Evolutionary conservation across 2,888 invertebrate species (phyloP).

Genomic region (Archaeoteleia sp.): DNA sequence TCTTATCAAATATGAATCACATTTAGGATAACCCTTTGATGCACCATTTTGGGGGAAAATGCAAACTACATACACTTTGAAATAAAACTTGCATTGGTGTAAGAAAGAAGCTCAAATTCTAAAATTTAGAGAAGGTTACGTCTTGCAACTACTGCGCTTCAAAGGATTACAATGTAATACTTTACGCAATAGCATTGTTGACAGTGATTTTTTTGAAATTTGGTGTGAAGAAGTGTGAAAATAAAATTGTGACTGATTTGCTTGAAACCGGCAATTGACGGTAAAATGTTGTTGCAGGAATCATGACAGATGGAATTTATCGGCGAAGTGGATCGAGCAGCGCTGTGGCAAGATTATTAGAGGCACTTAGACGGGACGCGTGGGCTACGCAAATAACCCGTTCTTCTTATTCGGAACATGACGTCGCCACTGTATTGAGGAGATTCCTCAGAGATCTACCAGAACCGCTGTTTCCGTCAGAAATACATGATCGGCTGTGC

Average conservation of each 20-base stretch:
- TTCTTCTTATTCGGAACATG: slow-evolving; percentile 87
- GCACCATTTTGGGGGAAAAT: too few relatives aligned
- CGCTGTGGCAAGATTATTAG: slow-evolving; percentile 83
- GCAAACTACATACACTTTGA: too few relatives aligned
- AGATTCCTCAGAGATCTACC: slow-evolving; percentile 92
- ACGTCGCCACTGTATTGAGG: slow-evolving; percentile 91
- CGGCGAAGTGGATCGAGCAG: slow-evolving; percentile 87
- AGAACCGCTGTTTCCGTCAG: slow-evolving; percentile 86
- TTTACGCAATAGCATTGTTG: too few relatives aligned
- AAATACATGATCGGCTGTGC: slow-evolving; percentile 82
- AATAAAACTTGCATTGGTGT: too few relatives aligned
- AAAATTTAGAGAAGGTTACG: too few relatives aligned
- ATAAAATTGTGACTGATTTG: not conserved
- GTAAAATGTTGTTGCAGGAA: slow-evolving; percentile 76
- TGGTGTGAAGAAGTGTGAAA: not conserved
- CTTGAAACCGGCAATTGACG: slow-evolving; percentile 19
- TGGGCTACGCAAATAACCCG: slow-evolving; percentile 88
- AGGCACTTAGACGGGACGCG: slow-evolving; percentile 86
- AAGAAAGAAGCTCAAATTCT: too few relatives aligned
- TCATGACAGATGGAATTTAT: slow-evolving; percentile 92
- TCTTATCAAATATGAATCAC: too few relatives aligned
- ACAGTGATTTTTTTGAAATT: too few relatives aligned
- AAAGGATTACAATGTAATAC: too few relatives aligned
- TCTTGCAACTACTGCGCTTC: too few relatives aligned
- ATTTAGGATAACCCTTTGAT: too few relatives aligned